Evolutionary conservation across 2,113 vertebrate genomes (phyloP).

Genomic region (Alexandromys fortis): DNA sequence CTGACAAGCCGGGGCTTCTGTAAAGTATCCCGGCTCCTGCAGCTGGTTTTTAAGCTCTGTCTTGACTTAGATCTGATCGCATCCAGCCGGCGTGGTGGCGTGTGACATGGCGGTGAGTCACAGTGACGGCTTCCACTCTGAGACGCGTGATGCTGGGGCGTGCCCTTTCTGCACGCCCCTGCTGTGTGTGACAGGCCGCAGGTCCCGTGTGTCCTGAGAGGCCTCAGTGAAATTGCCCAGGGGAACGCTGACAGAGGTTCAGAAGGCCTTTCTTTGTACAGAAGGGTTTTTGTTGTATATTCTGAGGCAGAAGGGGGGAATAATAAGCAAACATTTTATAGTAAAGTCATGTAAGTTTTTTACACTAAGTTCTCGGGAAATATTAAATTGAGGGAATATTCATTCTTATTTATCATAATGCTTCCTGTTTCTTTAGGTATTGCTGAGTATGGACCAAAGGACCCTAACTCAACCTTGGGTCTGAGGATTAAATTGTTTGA

Average conservation of each 20-base stretch:
- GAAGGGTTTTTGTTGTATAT: constrained; percentile 10
- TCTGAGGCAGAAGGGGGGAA: constrained; percentile 30
- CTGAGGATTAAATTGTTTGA: constrained; percentile 4
- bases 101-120: not conserved
- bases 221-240: not conserved
- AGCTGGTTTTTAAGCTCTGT: not conserved
- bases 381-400: not conserved
- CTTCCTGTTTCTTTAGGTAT: not conserved
- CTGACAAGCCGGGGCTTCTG: not conserved
- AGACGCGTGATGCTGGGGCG: not conserved
- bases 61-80: constrained; percentile 20
- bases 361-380: not conserved
- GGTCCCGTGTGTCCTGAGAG: not conserved
- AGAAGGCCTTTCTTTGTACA: not conserved
- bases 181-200: not conserved
- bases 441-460: not conserved
- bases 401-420: not conserved
- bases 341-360: not conserved
- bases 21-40: not conserved
- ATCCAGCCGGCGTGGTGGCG: not conserved
- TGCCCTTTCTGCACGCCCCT: not conserved
- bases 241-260: not conserved
- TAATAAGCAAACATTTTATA: constrained; percentile 1
- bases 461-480: not conserved
- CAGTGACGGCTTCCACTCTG: not conserved